Conservation (phyloP, 2,113 vertebrate genomes). For the Hydropotes inermis region DNA sequence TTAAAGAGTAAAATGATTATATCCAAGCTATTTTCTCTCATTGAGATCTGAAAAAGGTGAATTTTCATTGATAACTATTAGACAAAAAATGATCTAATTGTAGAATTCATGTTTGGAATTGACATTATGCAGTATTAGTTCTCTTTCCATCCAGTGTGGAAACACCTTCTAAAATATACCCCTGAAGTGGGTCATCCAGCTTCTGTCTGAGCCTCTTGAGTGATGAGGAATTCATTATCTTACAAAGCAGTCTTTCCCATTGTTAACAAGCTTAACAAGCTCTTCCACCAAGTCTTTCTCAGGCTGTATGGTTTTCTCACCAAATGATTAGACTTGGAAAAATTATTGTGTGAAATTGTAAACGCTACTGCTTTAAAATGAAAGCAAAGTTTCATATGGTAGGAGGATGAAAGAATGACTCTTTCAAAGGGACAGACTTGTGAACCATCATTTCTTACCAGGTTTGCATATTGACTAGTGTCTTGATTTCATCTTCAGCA, state of each 20-base stretch:
- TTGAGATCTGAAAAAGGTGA: neutral
- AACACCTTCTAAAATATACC: neutral
- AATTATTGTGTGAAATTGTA: neutral
- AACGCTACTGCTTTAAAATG: neutral
- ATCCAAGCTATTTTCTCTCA: neutral
- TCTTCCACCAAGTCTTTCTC: neutral
- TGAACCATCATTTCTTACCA: neutral
- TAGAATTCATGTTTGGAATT: neutral
- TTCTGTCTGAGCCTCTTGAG: neutral
- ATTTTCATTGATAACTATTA: neutral
- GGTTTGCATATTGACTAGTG: neutral
- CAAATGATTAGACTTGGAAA: neutral
- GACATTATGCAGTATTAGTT: neutral
- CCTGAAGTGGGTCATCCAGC: neutral
- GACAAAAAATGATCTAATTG: neutral
- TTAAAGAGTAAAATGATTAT: neutral
- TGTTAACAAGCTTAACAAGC: neutral
- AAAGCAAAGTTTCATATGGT: neutral
- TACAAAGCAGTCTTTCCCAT: neutral
- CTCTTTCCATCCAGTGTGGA: neutral
- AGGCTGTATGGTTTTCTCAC: neutral
- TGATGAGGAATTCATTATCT: neutral
- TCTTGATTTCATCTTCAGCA: neutral
- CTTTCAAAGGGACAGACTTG: neutral
- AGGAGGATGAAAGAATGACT: neutral